Conservation (phyloP, 2,113 vertebrate genomes). For the Bombycilla garrulus region DNA sequence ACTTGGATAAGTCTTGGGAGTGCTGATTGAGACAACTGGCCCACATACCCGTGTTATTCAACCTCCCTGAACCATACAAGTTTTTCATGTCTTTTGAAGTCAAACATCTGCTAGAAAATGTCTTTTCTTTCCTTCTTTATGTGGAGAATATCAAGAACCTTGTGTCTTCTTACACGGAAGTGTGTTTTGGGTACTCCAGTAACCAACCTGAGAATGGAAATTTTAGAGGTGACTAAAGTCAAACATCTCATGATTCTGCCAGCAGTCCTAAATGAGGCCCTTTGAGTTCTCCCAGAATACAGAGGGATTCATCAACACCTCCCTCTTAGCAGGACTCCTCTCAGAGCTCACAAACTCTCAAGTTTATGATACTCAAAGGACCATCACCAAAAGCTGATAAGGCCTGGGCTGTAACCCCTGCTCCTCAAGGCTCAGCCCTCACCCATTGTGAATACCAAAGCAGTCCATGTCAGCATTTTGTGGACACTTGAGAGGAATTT, state of each 20-base stretch:
- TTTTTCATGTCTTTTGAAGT: not conserved
- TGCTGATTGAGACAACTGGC: not conserved
- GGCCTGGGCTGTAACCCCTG: not conserved
- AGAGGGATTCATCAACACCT: not conserved
- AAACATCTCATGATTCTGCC: not conserved
- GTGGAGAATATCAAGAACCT: not conserved
- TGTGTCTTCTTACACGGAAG: not conserved
- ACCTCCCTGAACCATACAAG: not conserved
- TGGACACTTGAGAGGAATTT: not conserved
- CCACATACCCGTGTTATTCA: fast-evolving
- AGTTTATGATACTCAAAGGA: not conserved
- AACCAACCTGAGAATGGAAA: not conserved
- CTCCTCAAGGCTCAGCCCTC: not conserved
- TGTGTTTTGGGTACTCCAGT: not conserved
- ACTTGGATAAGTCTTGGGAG: not conserved
- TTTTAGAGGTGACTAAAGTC: not conserved
- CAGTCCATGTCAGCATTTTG: not conserved
- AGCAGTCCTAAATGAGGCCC: not conserved
- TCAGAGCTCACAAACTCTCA: not conserved
- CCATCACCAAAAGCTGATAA: not conserved
- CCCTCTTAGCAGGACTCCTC: not conserved
- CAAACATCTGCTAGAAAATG: not conserved
- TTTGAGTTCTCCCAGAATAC: not conserved
- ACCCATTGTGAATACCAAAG: not conserved
- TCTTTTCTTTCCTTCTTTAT: not conserved